Evolutionary conservation across 2,797 vertebrate species (phyloP).

Genomic region (Sebastes flavidus): DNA sequence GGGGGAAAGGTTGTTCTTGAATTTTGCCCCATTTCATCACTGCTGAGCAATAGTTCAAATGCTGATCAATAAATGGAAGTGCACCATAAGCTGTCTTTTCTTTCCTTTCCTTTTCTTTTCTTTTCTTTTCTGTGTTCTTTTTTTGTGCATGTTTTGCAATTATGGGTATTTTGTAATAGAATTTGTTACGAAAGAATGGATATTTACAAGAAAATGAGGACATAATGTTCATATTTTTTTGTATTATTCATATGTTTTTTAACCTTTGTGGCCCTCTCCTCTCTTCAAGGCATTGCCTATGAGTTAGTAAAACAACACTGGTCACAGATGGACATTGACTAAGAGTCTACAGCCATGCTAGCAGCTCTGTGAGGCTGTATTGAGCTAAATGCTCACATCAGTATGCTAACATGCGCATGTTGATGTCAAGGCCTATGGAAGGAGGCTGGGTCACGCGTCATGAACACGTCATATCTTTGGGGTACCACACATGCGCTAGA

Average conservation of each 20-base stretch:
- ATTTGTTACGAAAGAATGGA: not conserved
- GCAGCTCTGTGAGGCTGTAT: too few species aligned
- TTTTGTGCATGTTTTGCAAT: not conserved
- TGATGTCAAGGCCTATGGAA: too few species aligned
- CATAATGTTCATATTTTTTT: not conserved
- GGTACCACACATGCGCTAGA: too few species aligned
- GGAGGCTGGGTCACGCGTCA: too few species aligned
- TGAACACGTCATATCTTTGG: too few species aligned
- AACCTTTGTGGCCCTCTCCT: not conserved
- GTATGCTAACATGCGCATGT: not conserved
- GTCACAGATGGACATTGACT: too few species aligned
- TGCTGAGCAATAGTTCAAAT: slow-evolving; percentile 10
- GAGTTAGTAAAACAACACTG: too few species aligned
- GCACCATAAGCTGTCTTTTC: not conserved
- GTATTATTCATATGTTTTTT: not conserved
- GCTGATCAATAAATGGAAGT: not conserved
- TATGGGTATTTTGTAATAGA: not conserved
- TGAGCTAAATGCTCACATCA: too few species aligned
- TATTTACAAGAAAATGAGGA: not conserved
- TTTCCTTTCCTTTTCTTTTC: not conserved
- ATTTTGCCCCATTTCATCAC: slow-evolving; percentile 12
- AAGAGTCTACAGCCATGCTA: too few species aligned
- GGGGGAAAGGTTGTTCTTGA: slow-evolving; percentile 37
- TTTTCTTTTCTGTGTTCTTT: not conserved
- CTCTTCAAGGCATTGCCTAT: too few species aligned